Evolutionary conservation across 2,888 invertebrate genomes (phyloP), one percentile per base, ranked within the genome.

Genomic region (Julus scandinavius): DNA sequence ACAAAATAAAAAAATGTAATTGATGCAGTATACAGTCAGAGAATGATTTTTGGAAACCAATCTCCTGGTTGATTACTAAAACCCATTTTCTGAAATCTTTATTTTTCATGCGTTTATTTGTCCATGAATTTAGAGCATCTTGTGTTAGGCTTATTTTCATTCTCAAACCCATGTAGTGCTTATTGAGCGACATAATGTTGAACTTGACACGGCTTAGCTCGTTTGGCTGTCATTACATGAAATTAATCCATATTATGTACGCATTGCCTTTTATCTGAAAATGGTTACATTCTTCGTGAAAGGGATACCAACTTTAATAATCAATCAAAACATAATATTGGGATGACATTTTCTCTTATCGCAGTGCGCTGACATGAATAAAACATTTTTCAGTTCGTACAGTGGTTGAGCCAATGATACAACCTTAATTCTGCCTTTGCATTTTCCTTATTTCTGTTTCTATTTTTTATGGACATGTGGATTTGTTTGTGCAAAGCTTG

Each of bases 241-340:
- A 80, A 80, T 80, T 80, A 80, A 80, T 80, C 80, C 80, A 80
- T 80, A 80, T 80, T 80, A 80, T 80, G 38, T 80, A 80, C 80
- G 80, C 80, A 80, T 20, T 80, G 13, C 80, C 13, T 29, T 80
- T 45, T 80, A 80, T 80, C 80, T 80, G 38, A 15, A 29, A 38
- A 13, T 80, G 15, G 80, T 29, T 80, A 38, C 38, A 80, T 80
- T 80, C 38, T 80, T 80, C 38, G 80, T 80, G 80, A 38, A 80
- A 80, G 80, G 38, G 13, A 80, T 80, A 9, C 80, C 13, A 80
- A 80, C 80, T 13, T 80, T 80, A 80, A 80, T 80, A 80, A 80
- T 80, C 80, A 80, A 80, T 80, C 80, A 80, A 80, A 80, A 80
- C 80, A 72, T 72, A 80, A 38, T 80, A 80, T 80, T 11, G 80